Percentiles rank a stretch among this genome's conserved stretches.
Conservation (phyloP, 2,113 vertebrate genomes). For the Platycercus adscitus region DNA sequence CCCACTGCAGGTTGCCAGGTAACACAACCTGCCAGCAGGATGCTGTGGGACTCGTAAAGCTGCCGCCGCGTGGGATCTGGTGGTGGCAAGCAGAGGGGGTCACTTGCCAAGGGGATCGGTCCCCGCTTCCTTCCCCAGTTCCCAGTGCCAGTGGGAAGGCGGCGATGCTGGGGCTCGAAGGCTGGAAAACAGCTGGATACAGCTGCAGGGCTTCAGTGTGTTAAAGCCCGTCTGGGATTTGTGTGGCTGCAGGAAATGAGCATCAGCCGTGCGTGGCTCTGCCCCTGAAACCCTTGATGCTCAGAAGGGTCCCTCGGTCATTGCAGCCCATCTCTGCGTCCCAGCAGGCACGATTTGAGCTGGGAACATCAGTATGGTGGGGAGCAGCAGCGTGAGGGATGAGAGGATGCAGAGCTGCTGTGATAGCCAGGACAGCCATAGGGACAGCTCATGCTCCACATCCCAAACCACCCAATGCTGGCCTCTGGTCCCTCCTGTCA, state of each 20-base stretch:
- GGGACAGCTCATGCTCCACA: rapidly evolving
- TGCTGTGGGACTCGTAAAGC: conserved; percentile 10
- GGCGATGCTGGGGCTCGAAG: background rate
- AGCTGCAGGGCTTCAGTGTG: background rate
- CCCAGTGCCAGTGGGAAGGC: rapidly evolving
- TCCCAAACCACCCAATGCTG: rapidly evolving
- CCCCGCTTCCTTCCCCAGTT: background rate
- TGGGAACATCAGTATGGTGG: rapidly evolving
- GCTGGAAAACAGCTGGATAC: background rate
- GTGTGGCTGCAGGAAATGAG: background rate
- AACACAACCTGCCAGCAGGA: conserved; percentile 54
- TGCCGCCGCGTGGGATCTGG: background rate
- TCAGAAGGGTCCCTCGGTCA: rapidly evolving
- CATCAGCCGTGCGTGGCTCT: rapidly evolving
- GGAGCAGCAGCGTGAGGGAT: background rate
- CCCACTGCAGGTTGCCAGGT: conserved; percentile 62
- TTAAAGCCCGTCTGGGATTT: background rate
- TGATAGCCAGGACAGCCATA: background rate
- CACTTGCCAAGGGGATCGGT: background rate
- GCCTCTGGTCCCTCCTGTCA: background rate
- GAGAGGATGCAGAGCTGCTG: background rate
- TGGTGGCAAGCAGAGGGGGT: background rate
- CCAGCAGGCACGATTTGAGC: rapidly evolving
- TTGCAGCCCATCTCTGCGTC: background rate
- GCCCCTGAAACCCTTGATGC: background rate